These are phyloP conservation scores for Anthopleura xanthogrammica DNA, from an alignment of 92 coral and sea anemone species.

Conservation along the genomic window DNA sequence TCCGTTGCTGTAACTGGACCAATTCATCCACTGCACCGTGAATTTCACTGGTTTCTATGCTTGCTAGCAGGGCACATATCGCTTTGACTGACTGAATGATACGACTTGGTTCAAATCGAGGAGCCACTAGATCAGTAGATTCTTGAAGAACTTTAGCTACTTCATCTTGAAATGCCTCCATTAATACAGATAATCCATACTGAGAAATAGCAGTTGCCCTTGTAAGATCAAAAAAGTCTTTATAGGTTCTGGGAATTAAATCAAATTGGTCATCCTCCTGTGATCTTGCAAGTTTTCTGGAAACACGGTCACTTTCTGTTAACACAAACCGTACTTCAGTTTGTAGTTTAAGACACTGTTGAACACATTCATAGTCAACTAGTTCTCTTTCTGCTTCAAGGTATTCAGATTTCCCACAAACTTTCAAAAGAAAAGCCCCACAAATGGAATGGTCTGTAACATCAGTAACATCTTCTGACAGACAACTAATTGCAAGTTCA, in stretches of 20 bases:
- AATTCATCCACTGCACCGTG: conserved; percentile 67
- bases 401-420: conserved; percentile 93
- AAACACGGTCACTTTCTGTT: conserved; percentile 79
- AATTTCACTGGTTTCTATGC: conserved; percentile 80
- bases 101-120: conserved; percentile 86
- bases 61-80: conserved; percentile 86
- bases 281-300: conserved; percentile 74
- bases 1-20: conserved; percentile 46
- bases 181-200: conserved; percentile 80
- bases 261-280: conserved; percentile 76
- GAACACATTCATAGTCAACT: conserved; percentile 90
- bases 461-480: conserved; percentile 58
- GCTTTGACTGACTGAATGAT: conserved; percentile 90
- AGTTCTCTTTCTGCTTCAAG: conserved; percentile 71
- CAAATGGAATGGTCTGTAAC: conserved; percentile 50
- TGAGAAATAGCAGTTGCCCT: conserved; percentile 80
- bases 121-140: conserved; percentile 50
- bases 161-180: conserved; percentile 84
- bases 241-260: conserved; percentile 74
- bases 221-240: conserved; percentile 92
- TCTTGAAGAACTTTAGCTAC: conserved; percentile 71
- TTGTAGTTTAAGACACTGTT: conserved; percentile 75
- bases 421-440: conserved; percentile 67
- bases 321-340: conserved; percentile 77
- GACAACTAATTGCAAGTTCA: conserved; percentile 61